Evolutionary conservation across 2,888 invertebrate species (phyloP).

Genomic region (Drosophila kokeensis): DNA sequence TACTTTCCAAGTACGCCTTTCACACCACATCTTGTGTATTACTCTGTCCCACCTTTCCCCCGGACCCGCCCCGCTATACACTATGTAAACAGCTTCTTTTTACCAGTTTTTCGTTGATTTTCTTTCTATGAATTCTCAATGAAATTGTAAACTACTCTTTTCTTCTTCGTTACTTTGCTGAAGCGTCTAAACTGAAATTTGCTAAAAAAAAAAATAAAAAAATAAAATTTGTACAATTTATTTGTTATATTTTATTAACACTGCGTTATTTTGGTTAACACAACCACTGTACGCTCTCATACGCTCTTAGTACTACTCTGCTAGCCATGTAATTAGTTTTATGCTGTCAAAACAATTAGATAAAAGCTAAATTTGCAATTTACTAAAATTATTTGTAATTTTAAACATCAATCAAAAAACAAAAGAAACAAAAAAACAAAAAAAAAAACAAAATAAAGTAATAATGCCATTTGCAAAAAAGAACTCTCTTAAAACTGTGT

Average conservation of each 20-base stretch:
- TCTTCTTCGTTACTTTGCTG: constrained; percentile 21
- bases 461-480: constrained; percentile 44
- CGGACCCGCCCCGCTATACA: constrained; percentile 17
- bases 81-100: constrained; percentile 46
- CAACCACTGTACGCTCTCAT: constrained; percentile 60
- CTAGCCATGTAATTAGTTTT: constrained; percentile 73
- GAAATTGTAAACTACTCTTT: constrained; percentile 28
- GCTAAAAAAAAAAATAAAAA: constrained; percentile 5
- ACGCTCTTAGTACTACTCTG: constrained; percentile 74
- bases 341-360: constrained; percentile 35
- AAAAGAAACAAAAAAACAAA: constrained; percentile 19
- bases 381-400: constrained; percentile 40
- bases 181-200: constrained; percentile 24
- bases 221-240: not conserved
- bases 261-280: constrained; percentile 37
- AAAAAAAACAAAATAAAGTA: constrained; percentile 23
- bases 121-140: constrained; percentile 6
- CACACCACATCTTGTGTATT: constrained; percentile 30
- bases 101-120: constrained; percentile 22
- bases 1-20: constrained; percentile 32
- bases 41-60: constrained; percentile 6
- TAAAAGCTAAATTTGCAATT: constrained; percentile 31
- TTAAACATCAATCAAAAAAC: constrained; percentile 46
- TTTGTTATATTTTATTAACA: constrained; percentile 1
- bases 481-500: constrained; percentile 53